Percentiles rank a stretch among this genome's conserved stretches.
Conservation (phyloP, 2,888 invertebrate genomes). For the Plagodis dolabraria region DNA sequence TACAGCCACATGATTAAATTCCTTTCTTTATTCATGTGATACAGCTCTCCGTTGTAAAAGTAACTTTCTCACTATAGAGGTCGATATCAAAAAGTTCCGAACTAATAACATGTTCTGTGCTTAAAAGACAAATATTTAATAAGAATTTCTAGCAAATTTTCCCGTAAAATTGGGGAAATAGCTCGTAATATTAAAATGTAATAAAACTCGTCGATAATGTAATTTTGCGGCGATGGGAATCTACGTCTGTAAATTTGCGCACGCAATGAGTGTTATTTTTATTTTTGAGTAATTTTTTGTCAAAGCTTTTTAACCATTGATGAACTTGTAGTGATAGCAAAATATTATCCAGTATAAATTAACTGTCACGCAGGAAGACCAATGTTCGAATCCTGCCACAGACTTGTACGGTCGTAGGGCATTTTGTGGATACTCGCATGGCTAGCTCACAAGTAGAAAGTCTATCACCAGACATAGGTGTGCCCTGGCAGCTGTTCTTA, state of each 20-base stretch:
- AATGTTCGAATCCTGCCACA: too few species aligned
- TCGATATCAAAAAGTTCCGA: background rate
- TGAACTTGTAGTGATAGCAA: too few species aligned
- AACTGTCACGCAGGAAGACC: too few species aligned
- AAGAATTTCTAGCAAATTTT: slow-evolving; percentile 60
- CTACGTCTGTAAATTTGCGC: slow-evolving; percentile 42
- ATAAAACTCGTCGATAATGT: slow-evolving; percentile 73
- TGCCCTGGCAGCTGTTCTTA: too few species aligned
- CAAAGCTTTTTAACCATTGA: background rate
- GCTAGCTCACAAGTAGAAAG: too few species aligned
- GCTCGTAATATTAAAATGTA: slow-evolving; percentile 73
- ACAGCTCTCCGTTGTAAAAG: too few species aligned
- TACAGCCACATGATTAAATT: too few species aligned
- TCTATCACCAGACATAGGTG: too few species aligned
- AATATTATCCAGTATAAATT: too few species aligned
- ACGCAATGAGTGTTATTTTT: background rate
- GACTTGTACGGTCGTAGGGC: too few species aligned
- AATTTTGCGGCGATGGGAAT: slow-evolving; percentile 60
- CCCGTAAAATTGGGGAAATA: slow-evolving; percentile 64
- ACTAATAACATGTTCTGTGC: slow-evolving; percentile 47
- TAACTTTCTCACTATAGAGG: background rate
- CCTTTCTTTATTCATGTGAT: too few species aligned
- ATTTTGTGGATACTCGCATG: too few species aligned
- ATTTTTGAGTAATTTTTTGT: background rate
- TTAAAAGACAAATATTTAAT: slow-evolving; percentile 54